Base-by-base conservation (phyloP, 2,888 invertebrate genomes). In the Trachelus troglodyta region DNA sequence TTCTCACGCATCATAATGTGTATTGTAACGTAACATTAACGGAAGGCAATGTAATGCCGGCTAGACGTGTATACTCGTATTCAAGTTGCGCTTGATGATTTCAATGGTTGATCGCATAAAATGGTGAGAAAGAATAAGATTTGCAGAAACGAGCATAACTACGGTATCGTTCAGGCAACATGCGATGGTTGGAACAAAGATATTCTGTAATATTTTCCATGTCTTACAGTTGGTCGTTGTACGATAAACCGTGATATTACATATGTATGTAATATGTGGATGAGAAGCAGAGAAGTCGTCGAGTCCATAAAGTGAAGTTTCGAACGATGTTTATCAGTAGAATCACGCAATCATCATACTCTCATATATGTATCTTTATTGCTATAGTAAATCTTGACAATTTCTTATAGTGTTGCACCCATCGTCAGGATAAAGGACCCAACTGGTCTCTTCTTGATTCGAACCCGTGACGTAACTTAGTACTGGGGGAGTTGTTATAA, bases 401-500 rank as follows among this genome's bases (percentile, higher is more conserved):
- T 56, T 23, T 23, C 9, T 56, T 56, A 56, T 56, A 56, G 56
- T 23, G 23, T 56, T 56, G 56, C 56, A 23, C 15, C 23, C 56
- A 23, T 23, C 56, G 56, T 23, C 56, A 23, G 56, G 23, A 56
- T 56, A 23, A 9, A 56, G 1, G 56, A 56, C 56, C 56, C 56
- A 9, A 23, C 23, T 56, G 56, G 56, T 23, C 9, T 56, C 9
- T 23, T 56, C 23, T 56, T 56, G 56, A 56, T 56, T 9, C 23
- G 1, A 23, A 56, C 56, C 6, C 56, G 56, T 56, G 56, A 56
- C 6, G 23, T 56, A 56, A 56, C 74, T 31, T 69, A 56, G 23
- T 68, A 23, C 37, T 15, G 56, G 40, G 30, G 34, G 23, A 33
- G 68, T 56, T 33, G 69, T 34, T 76, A 73, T 78, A 76, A 78